Evolutionary conservation across 2,797 vertebrate genomes (phyloP).

Genomic region (Astyanax mexicanus): DNA sequence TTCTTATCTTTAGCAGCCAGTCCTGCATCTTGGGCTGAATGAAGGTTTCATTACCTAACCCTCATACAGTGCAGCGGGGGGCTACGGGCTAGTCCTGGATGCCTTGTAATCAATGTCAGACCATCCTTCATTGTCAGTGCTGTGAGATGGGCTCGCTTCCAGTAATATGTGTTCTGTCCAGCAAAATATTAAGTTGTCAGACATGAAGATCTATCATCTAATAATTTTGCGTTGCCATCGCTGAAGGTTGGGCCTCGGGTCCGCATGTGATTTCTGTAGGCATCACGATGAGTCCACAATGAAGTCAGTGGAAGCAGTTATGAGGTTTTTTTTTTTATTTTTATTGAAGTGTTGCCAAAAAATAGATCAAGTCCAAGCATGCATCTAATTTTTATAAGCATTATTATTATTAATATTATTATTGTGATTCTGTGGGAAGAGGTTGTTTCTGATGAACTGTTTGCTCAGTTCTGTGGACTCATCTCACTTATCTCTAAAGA

Average conservation of each 20-base stretch:
- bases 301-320: neutral
- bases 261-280: neutral
- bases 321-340: neutral
- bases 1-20: neutral
- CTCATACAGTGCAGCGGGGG: neutral
- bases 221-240: constrained; percentile 7
- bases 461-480: neutral
- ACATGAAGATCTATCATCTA: constrained; percentile 16
- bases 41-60: neutral
- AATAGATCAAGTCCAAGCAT: neutral
- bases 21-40: neutral
- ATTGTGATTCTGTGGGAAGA: neutral
- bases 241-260: neutral
- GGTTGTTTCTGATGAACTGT: neutral
- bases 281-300: neutral
- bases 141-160: neutral
- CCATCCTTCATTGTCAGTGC: constrained; percentile 7
- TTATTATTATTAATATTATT: neutral
- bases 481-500: neutral
- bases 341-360: constrained; percentile 8
- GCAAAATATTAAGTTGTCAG: constrained; percentile 16
- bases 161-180: neutral
- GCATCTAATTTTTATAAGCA: neutral
- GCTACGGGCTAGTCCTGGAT: neutral
- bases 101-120: constrained; percentile 3